These are phyloP conservation scores for Oceanites oceanicus DNA, from an alignment of 2,113 vertebrate genomes.

Conservation along the genomic window DNA sequence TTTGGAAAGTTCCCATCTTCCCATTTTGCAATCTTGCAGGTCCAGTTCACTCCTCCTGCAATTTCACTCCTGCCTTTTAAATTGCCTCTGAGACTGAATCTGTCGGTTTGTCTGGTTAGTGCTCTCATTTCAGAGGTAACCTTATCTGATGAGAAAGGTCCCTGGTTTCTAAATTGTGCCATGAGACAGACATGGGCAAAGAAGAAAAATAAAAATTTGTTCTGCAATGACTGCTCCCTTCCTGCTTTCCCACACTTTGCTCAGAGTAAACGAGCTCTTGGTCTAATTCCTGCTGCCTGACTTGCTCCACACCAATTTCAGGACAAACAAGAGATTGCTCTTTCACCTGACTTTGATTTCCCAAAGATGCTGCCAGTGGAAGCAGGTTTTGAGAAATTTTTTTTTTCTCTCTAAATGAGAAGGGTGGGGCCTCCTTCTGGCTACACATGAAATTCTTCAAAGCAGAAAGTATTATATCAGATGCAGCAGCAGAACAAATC, in stretches of 20 bases:
- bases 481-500: slow-evolving; percentile 50
- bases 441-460: slow-evolving; percentile 3
- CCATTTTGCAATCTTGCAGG: not conserved
- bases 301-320: slow-evolving; percentile 55
- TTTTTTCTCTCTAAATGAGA: not conserved
- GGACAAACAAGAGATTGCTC: slow-evolving; percentile 29
- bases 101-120: not conserved
- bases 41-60: not conserved
- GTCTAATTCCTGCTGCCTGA: slow-evolving; percentile 22
- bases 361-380: not conserved
- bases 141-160: slow-evolving; percentile 29
- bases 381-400: not conserved
- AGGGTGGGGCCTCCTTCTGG: slow-evolving; percentile 44
- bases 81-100: not conserved
- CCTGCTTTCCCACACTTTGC: slow-evolving; percentile 27
- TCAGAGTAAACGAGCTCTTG: not conserved
- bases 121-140: slow-evolving; percentile 17
- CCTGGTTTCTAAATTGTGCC: not conserved
- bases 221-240: not conserved
- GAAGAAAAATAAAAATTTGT: not conserved
- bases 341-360: slow-evolving; percentile 44
- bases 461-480: slow-evolving; percentile 35
- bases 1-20: slow-evolving; percentile 29
- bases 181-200: not conserved
- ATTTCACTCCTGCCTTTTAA: not conserved